Evolutionary conservation across 2,888 invertebrate genomes (phyloP).

Genomic region (Rhagonycha fulva): DNA sequence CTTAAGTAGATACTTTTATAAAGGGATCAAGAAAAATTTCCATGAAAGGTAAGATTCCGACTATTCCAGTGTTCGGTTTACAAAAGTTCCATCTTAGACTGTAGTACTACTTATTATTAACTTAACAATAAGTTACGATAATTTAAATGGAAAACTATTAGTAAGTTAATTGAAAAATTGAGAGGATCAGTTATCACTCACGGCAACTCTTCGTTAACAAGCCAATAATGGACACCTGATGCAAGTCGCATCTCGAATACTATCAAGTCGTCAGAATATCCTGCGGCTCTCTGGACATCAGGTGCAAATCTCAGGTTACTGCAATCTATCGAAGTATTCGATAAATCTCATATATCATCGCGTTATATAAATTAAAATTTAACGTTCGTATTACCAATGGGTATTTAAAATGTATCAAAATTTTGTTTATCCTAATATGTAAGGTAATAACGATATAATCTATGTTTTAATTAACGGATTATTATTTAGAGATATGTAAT

Average conservation of each 20-base stretch:
- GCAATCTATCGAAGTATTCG: slow-evolving; percentile 3
- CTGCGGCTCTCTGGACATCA: slow-evolving; percentile 15
- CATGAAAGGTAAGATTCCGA: too few relatives aligned
- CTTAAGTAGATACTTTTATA: too few relatives aligned
- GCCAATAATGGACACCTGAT: slow-evolving; percentile 44
- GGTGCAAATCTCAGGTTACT: slow-evolving; percentile 21
- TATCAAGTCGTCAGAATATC: neutral
- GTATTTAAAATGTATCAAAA: neutral
- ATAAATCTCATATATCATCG: slow-evolving; percentile 13
- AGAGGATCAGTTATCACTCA: slow-evolving; percentile 34
- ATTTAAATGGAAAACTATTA: neutral
- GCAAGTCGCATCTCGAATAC: slow-evolving; percentile 35
- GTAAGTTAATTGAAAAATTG: neutral
- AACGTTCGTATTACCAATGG: neutral
- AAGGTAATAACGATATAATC: neutral
- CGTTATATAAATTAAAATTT: slow-evolving; percentile 9
- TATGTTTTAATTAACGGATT: neutral
- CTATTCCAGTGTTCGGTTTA: too few relatives aligned
- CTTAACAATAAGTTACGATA: neutral
- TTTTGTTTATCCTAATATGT: neutral
- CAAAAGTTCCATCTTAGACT: too few relatives aligned
- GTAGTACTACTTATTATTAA: neutral
- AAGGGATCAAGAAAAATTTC: too few relatives aligned
- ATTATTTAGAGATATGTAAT: neutral
- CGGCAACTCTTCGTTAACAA: slow-evolving; percentile 48